Evolutionary conservation across 35 echinoderm and acorn worm species (phyloP), one percentile per base, ranked within the genome.

Genomic region (Amphiura filiformis): DNA sequence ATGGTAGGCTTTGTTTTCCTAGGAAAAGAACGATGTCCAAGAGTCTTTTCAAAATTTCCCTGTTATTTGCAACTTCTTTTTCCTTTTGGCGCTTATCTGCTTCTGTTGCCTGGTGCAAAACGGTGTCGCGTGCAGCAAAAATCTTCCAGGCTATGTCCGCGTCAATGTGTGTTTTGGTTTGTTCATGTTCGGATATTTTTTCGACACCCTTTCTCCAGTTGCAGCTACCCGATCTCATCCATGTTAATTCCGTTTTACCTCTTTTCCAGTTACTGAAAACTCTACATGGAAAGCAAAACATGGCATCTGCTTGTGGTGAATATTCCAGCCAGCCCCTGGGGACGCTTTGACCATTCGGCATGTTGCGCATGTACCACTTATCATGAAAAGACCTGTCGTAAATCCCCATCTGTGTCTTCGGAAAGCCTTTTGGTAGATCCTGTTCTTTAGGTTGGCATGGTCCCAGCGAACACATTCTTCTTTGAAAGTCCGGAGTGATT

Each of bases 11-110:
- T 39, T 87, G 85, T 44, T 87, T 87, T 26, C 40, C 85, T 33
- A 77, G 42, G 36, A 87, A 76, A 17, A 87, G 75, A 39, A 78
- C 85, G 7, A 78, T 78, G 23, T 87, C 85, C 38, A 83, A 33
- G 15, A 83, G 47, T 1, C 81, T 4, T 49, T 41, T 83, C 39
- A 56, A 39, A 26, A 83, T 31, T 34, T 41, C 32, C 14, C 44
- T 37, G 32, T 83, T 83, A 1, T 44, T 20, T 11, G 13, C 81
- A 20, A 47, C 35, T 52, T 83, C 5, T 57, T 56, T 83, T 31
- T 49, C 22, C 49, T 52, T 41, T 57, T 83, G 1, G 1, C 13
- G 11, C 38, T 34, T 12, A 17, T 41, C 14, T 31, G 13, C 14
- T 7, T 83, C 38, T 37, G 13, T 31, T 1, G 11, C 11, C 49